Evolutionary conservation across 2,888 invertebrate species (phyloP).

Genomic region (Amphimallon solstitiale): DNA sequence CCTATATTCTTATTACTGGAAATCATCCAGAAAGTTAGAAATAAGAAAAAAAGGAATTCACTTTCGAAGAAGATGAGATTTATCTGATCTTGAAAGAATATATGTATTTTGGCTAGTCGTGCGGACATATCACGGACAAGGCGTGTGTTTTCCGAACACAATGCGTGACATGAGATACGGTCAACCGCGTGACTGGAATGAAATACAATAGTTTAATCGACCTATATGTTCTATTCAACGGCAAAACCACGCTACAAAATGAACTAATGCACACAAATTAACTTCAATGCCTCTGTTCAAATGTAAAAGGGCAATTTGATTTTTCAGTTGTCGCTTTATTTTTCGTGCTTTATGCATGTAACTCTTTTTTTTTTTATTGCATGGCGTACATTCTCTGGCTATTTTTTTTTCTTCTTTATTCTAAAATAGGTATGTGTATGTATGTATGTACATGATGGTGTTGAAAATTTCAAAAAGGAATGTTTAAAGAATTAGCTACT

Average conservation of each 20-base stretch:
- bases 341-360: slow-evolving; percentile 2
- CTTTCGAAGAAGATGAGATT: slow-evolving; percentile 21
- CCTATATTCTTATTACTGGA: too few relatives aligned
- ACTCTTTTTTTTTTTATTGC: slow-evolving; percentile 1
- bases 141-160: slow-evolving; percentile 59
- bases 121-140: slow-evolving; percentile 58
- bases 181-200: slow-evolving; percentile 60
- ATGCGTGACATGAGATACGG: slow-evolving; percentile 59
- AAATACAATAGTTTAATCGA: slow-evolving; percentile 55
- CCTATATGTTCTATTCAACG: slow-evolving; percentile 54
- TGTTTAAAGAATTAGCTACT: too few relatives aligned
- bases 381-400: not conserved
- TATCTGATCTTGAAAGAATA: slow-evolving; percentile 28
- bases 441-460: too few relatives aligned
- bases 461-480: too few relatives aligned
- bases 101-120: slow-evolving; percentile 38
- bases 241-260: slow-evolving; percentile 58
- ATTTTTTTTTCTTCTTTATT: slow-evolving; percentile 1
- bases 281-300: slow-evolving; percentile 53
- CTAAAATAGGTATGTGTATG: not conserved
- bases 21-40: too few relatives aligned
- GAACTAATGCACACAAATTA: slow-evolving; percentile 58
- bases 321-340: slow-evolving; percentile 43
- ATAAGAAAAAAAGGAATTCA: not conserved
- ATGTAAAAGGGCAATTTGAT: slow-evolving; percentile 53